Evolutionary conservation across 2,888 invertebrate species (phyloP).

Genomic region (Pristionchus entomophagus): DNA sequence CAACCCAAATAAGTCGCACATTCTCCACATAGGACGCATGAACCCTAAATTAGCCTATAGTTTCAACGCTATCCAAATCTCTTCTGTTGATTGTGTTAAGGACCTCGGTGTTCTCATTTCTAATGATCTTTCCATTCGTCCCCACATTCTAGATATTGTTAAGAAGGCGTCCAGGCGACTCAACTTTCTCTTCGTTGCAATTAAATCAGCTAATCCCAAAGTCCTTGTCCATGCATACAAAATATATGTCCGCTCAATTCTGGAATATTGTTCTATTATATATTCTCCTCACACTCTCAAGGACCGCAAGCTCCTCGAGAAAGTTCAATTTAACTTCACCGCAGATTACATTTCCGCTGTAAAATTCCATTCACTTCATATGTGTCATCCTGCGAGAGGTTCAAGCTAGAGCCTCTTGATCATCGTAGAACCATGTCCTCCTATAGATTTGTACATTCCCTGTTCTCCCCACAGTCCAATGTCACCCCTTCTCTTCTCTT

Average conservation of each 20-base stretch:
- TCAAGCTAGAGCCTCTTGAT: background rate
- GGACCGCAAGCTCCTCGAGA: too few species aligned
- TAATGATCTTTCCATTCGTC: background rate
- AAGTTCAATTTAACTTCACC: too few species aligned
- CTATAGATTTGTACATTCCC: background rate
- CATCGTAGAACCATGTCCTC: background rate
- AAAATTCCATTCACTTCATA: background rate
- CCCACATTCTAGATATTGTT: background rate
- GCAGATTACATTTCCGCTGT: background rate
- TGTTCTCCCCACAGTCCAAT: background rate
- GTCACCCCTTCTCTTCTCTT: background rate
- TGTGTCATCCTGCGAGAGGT: background rate
- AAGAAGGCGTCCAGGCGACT: background rate
- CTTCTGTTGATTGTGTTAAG: background rate
- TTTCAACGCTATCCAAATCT: background rate
- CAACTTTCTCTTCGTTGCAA: background rate
- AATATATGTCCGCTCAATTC: background rate
- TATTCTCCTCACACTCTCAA: too few species aligned
- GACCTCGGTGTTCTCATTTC: constrained; percentile 17
- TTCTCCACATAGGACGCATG: background rate
- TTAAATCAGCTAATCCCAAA: background rate
- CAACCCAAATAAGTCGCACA: background rate
- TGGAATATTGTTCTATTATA: background rate
- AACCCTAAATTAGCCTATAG: background rate
- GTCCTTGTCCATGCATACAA: background rate